These are phyloP conservation scores for Meloidogyne chitwoodi DNA, from an alignment of 1,140 invertebrate species.

Conservation along the genomic window DNA sequence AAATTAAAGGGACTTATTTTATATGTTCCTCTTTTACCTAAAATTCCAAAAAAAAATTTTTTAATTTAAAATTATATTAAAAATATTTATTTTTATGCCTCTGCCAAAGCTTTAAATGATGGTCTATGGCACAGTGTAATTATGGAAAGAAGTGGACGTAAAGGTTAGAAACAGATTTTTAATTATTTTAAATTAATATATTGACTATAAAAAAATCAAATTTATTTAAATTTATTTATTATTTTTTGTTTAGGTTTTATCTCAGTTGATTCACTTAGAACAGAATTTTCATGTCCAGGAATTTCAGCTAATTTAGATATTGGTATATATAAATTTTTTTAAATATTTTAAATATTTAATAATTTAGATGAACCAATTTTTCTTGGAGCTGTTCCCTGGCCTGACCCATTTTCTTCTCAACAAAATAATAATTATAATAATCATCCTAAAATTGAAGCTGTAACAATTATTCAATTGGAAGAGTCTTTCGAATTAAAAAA, in stretches of 20 bases:
- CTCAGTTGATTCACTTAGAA: constrained; percentile 79
- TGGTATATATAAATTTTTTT: constrained; percentile 13
- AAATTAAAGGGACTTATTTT: too few relatives aligned
- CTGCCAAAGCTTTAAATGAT: constrained; percentile 77
- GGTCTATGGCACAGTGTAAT: constrained; percentile 82
- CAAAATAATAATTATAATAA: not conserved
- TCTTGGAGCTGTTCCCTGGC: constrained; percentile 72
- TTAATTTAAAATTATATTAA: not conserved
- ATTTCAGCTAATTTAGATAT: constrained; percentile 60
- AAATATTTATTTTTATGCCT: constrained; percentile 66
- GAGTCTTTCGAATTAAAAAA: not conserved
- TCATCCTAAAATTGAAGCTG: not conserved
- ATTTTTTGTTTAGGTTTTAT: constrained; percentile 60
- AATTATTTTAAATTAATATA: too few relatives aligned
- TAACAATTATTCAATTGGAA: constrained; percentile 10
- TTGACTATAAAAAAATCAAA: not conserved
- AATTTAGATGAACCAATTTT: constrained; percentile 78
- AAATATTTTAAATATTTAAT: not conserved
- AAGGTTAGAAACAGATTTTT: constrained; percentile 71
- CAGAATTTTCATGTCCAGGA: constrained; percentile 84
- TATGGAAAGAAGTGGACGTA: constrained; percentile 73
- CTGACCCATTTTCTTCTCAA: constrained; percentile 64
- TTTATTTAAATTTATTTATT: not conserved
- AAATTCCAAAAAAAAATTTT: not conserved
- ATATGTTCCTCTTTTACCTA: too few relatives aligned